Conservation (phyloP, 2,797 vertebrate genomes). For the Phrynocephalus vlangalii region DNA sequence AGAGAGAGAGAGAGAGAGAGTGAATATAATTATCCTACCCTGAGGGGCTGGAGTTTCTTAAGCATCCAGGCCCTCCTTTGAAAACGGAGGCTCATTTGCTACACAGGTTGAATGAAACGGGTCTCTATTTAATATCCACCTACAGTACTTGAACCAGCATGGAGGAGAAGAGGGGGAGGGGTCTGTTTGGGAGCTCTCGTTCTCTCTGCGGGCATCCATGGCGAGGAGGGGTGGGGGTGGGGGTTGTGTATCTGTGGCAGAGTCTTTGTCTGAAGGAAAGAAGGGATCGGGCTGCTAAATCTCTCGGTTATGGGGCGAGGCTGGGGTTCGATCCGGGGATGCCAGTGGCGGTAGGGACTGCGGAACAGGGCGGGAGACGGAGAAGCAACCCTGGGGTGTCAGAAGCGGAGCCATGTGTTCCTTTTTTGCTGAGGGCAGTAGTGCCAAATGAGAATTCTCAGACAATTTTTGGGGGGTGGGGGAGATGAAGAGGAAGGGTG, state of each 20-base stretch:
- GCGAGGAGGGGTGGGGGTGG: no score
- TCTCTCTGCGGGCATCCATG: neutral
- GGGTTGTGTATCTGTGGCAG: neutral
- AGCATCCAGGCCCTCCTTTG: neutral
- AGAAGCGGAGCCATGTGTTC: no score
- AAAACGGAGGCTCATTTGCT: neutral
- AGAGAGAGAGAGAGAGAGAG: neutral
- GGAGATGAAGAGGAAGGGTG: no score
- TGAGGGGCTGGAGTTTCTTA: neutral
- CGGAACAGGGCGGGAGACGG: neutral
- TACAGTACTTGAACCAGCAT: no score
- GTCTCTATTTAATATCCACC: no score
- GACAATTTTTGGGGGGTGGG: no score
- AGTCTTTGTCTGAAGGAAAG: neutral
- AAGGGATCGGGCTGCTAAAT: neutral
- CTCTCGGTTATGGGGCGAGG: no score
- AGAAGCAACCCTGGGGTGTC: neutral
- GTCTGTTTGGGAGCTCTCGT: neutral
- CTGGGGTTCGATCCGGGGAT: no score
- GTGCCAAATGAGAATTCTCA: no score
- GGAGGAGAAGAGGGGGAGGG: no score
- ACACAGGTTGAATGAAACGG: neutral
- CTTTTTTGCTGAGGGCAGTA: no score
- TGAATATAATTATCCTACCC: neutral
- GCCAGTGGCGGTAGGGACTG: neutral